Evolutionary conservation across 2,888 invertebrate genomes (phyloP), one percentile per base, ranked within the genome.

Genomic region (Diarsia brunnea): DNA sequence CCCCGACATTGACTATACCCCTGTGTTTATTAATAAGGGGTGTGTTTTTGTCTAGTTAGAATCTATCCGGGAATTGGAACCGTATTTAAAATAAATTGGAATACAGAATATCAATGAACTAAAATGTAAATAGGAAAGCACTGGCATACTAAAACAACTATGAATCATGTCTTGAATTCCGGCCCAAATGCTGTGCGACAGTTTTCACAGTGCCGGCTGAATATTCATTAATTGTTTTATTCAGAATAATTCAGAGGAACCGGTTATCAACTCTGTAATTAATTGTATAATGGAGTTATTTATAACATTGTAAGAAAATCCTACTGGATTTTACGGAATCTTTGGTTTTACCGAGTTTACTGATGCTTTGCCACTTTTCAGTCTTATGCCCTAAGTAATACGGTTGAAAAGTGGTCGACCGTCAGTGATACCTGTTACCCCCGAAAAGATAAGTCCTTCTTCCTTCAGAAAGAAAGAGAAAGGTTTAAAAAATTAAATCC

Each of bases 141-240:
- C 24, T 55, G 14, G 73, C 55, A 81, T 68, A 73, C 60, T 70
- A 72, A 71, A 79, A 66, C 49, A 72, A 67, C 69, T 51, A 81
- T 76, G 63, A 84, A 61, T 70, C 61, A 76, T 84, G 14, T 67
- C 61, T 68, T 55, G 16, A 63, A 80, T 74, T 68, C 70, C 80
- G 10, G 47, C 74, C 84, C 80, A 53, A 84, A 84, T 60, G 69
- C 47, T 74, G 84, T 74, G 45, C 61, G 74, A 84, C 74, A 47
- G 47, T 45, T 73, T 66, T 24, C 64, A 53, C 73, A 60, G 73
- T 63, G 51, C n/a, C 11, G 3, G 10, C 7, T 70, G 81, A 81
- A 81, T 81, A 81, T 81, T 81, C 67, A 81, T 84, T 69, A 66
- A 79, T 81, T 79, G 79, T 81, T 73, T 69, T 51, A 79, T 68